Base-by-base conservation (phyloP, 2,797 vertebrate species). In the Yasuhikotakia modesta region DNA sequence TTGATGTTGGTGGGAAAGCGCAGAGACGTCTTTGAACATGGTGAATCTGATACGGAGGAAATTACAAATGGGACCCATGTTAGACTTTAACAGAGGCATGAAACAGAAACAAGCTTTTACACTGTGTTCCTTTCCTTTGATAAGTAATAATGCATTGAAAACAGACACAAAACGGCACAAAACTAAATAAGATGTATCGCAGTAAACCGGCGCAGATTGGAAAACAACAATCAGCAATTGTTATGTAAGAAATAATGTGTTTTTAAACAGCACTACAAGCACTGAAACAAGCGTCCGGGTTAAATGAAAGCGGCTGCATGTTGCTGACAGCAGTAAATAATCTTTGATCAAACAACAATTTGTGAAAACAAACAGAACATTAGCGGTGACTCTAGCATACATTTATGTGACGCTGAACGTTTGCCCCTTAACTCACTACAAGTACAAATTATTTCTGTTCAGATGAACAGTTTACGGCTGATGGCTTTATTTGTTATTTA, bases 221-320 rank as follows among this genome's bases (percentile, higher is more conserved):
- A 19, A 46, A 67, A 48, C 21, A 53, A 43, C 32, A 45, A 27
- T 66, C 22, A 57, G 14, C 60, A 27, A 39, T 7, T 65, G 58
- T 71, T 71, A 71, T 22, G 39, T 30, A 71, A 78, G 32, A 78
- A 64, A 78, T 71, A 71, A 71, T 64, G 22, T 32, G 46, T 12
- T 32, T 13, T 45, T 17, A 45, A 76, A 45, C 12, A 46, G 21
- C 57, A 21, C 17, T 19, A 58, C 52, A 35, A 65, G 11, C 60
- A 46, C 21, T 57, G 30, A 45, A 53, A 22, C 2, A 63, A 70
- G 12, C 2, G 1, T n/a, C 19, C 16, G 14, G 61, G 61, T 39
- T 74, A 65, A 64, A 65, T 65, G 52, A 21, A 74, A 74, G 48
- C 24, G 53, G 10, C 1, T 55, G n/a, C 11, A 55, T 21, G 21